A percentile compares a stretch with the other conserved stretches of the same genome.
Conservation (phyloP, 2,113 vertebrate genomes). For the Lophotis ruficrista region DNA sequence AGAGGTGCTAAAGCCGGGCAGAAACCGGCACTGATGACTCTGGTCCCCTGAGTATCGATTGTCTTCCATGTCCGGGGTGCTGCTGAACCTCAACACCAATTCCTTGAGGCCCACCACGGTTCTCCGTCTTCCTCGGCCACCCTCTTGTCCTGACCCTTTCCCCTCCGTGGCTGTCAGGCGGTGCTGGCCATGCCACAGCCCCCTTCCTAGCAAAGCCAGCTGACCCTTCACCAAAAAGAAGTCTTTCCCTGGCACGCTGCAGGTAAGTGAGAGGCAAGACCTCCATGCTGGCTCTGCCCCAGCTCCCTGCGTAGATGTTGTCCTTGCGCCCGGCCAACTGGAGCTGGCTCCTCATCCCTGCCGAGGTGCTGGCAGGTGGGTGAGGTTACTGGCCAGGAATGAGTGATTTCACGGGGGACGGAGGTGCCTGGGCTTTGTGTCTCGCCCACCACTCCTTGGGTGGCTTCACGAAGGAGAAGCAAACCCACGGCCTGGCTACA, state of each 20-base stretch:
- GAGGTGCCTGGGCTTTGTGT: not conserved
- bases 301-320: not conserved
- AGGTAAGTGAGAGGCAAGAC: not conserved
- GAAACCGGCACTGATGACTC: not conserved
- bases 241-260: not conserved
- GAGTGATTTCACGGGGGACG: not conserved
- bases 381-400: not conserved
- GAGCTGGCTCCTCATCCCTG: not conserved
- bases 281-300: not conserved
- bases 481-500: accelerated
- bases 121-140: not conserved
- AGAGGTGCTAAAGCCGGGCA: not conserved
- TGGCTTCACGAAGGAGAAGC: accelerated
- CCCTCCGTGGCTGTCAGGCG: not conserved
- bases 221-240: not conserved
- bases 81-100: not conserved
- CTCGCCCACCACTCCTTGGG: not conserved
- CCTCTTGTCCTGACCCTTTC: accelerated
- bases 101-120: not conserved
- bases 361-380: not conserved
- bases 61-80: not conserved
- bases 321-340: accelerated
- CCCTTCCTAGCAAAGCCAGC: not conserved
- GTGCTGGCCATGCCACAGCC: not conserved
- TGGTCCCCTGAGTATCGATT: not conserved